phyloP scores from a whole-genome alignment of 2,113 vertebrate species.

The Trichechus manatus region DNA sequence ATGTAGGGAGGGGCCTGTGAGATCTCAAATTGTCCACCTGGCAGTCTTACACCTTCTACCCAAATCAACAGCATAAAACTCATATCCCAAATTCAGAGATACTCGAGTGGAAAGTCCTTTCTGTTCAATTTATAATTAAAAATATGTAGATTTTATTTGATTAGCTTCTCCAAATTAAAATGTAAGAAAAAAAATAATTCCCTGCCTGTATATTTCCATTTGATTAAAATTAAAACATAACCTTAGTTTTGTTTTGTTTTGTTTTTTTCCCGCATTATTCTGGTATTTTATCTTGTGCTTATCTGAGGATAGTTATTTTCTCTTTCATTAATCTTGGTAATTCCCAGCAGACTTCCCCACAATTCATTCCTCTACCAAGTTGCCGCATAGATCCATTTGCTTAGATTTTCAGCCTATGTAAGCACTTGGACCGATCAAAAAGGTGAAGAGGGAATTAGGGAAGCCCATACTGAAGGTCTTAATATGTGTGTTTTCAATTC shows the following conservation, averaged over 20 bases:
- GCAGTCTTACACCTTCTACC: slow-evolving; percentile 16
- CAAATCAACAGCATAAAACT: slow-evolving; percentile 16
- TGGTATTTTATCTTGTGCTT: slow-evolving; percentile 54
- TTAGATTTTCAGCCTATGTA: slow-evolving; percentile 69
- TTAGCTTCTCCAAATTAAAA: slow-evolving; percentile 30
- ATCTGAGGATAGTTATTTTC: slow-evolving; percentile 43
- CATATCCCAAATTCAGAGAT: slow-evolving; percentile 43
- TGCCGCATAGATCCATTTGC: slow-evolving; percentile 53
- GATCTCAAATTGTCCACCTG: background rate
- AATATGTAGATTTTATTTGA: slow-evolving; percentile 43
- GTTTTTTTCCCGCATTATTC: background rate
- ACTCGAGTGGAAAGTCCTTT: background rate
- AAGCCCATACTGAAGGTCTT: slow-evolving; percentile 61
- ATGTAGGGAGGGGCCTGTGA: background rate
- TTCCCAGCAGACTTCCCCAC: slow-evolving; percentile 45
- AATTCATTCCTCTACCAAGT: slow-evolving; percentile 62
- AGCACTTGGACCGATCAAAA: slow-evolving; percentile 65
- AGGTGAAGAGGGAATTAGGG: slow-evolving; percentile 71
- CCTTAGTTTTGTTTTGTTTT: no score
- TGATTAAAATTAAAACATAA: slow-evolving; percentile 73
- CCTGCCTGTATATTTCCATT: slow-evolving; percentile 34
- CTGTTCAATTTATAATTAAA: slow-evolving; percentile 64
- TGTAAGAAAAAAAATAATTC: slow-evolving; percentile 14
- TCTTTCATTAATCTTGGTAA: slow-evolving; percentile 74
- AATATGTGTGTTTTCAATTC: slow-evolving; percentile 65